Percentiles rank a stretch among this genome's conserved stretches.
Conservation (phyloP, 2,888 invertebrate species). For the Aphelenchoides bicaudatus region DNA sequence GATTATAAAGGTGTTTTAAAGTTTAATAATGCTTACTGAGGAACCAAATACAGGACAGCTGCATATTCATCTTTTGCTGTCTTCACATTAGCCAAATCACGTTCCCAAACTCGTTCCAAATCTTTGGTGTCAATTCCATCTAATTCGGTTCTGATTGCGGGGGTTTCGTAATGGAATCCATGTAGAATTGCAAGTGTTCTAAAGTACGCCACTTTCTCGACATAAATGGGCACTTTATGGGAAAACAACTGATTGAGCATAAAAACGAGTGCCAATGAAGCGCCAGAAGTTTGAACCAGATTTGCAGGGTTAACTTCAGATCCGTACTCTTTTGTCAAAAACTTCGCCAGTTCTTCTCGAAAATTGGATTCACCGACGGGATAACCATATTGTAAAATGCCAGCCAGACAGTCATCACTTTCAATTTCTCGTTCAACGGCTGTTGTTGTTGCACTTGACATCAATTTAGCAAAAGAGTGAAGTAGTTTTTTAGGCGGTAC, state of each 20-base stretch:
- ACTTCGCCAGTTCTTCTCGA: background rate
- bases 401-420: conserved; percentile 7
- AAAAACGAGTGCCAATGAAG: conserved; percentile 1
- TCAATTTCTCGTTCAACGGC: background rate
- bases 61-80: background rate
- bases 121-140: conserved; percentile 3
- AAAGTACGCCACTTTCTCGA: conserved; percentile 9
- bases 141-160: background rate
- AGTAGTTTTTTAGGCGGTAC: background rate
- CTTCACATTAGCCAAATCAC: conserved; percentile 1
- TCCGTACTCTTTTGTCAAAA: background rate
- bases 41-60: conserved; percentile 3
- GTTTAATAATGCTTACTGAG: too few relatives aligned
- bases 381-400: conserved; percentile 2
- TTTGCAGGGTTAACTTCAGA: background rate
- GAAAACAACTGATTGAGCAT: conserved; percentile 10
- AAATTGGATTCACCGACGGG: conserved; percentile 1
- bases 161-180: background rate
- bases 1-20: too few relatives aligned
- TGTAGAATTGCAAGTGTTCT: background rate
- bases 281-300: conserved; percentile 1
- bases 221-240: background rate
- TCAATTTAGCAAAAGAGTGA: background rate
- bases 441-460: background rate
- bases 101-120: conserved; percentile 3